phyloP scores from a whole-genome alignment of 1,140 invertebrate species.

The Drosophila oshimai region DNA sequence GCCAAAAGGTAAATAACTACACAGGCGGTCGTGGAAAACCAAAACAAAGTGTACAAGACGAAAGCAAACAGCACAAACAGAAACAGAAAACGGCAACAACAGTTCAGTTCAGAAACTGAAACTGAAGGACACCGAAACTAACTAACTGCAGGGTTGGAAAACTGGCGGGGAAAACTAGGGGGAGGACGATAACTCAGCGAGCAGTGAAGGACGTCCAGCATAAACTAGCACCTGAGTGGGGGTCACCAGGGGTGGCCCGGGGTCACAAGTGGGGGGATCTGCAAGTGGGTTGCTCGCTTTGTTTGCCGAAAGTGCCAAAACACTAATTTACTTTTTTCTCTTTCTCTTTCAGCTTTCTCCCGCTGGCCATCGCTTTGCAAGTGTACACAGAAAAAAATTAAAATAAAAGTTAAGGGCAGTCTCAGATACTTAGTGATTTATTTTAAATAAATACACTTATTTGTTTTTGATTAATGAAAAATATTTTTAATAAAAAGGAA shows the following conservation, averaged over 20 bases:
- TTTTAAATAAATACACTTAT: no score
- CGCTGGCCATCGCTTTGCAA: neutral
- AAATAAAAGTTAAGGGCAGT: no score
- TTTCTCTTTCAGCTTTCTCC: conserved; percentile 26
- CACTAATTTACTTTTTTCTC: conserved; percentile 78
- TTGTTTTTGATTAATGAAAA: neutral
- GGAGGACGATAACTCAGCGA: conserved; percentile 59
- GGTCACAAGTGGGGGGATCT: conserved; percentile 10
- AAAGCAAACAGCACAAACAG: conserved; percentile 42
- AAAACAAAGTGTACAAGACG: conserved; percentile 46
- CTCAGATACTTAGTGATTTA: no score
- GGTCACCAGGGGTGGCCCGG: conserved; percentile 34
- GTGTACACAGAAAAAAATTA: neutral
- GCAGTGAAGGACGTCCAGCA: conserved; percentile 42
- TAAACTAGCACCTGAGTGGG: conserved; percentile 72
- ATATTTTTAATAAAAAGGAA: neutral
- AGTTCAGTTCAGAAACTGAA: conserved; percentile 16
- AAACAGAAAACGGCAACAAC: conserved; percentile 25
- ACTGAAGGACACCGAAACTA: conserved; percentile 73
- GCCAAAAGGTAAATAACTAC: conserved; percentile 76
- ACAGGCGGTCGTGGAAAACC: conserved; percentile 38
- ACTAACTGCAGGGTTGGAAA: conserved; percentile 56
- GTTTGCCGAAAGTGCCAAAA: conserved; percentile 81
- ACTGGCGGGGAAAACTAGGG: neutral
- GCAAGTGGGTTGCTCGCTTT: conserved; percentile 40